Percentiles rank a stretch among this genome's conserved stretches.
phyloP scores from a whole-genome alignment of 1,140 invertebrate genomes.

The Tribolium castaneum region DNA sequence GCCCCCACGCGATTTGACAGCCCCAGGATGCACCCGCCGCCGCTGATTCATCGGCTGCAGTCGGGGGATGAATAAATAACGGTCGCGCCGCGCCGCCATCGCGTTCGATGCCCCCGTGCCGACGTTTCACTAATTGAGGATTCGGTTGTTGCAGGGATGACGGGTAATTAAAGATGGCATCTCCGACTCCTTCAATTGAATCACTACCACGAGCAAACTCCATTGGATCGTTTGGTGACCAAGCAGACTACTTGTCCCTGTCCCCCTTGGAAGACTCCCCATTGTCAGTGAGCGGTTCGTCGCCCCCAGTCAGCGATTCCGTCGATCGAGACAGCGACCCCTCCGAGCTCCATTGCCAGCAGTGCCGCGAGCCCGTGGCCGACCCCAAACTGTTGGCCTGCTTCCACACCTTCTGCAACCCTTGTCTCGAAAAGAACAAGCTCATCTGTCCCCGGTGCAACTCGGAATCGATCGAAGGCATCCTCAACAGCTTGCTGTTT shows the following conservation, averaged over 20 bases:
- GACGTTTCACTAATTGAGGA: background rate
- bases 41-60: slow-evolving; percentile 52
- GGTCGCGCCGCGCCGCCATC: slow-evolving; percentile 37
- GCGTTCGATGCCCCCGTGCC: slow-evolving; percentile 44
- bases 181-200: slow-evolving; percentile 90
- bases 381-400: slow-evolving; percentile 82
- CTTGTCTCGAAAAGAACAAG: slow-evolving; percentile 86
- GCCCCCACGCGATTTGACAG: slow-evolving; percentile 56
- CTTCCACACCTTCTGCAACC: slow-evolving; percentile 86
- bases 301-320: slow-evolving; percentile 82
- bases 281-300: slow-evolving; percentile 83
- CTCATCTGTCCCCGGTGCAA: slow-evolving; percentile 85
- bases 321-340: slow-evolving; percentile 68
- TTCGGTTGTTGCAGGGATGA: slow-evolving; percentile 70
- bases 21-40: slow-evolving; percentile 52
- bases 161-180: slow-evolving; percentile 81
- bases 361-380: slow-evolving; percentile 83
- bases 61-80: slow-evolving; percentile 41
- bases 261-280: slow-evolving; percentile 76
- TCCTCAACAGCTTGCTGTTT: slow-evolving; percentile 75
- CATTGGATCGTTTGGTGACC: slow-evolving; percentile 83
- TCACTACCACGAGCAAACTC: slow-evolving; percentile 89
- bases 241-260: slow-evolving; percentile 70
- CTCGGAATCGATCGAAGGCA: slow-evolving; percentile 74
- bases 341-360: slow-evolving; percentile 77